Evolutionary conservation across 2,797 vertebrate species (phyloP), one percentile per base, ranked within the genome.

Genomic region (Decapterus maruadsi): DNA sequence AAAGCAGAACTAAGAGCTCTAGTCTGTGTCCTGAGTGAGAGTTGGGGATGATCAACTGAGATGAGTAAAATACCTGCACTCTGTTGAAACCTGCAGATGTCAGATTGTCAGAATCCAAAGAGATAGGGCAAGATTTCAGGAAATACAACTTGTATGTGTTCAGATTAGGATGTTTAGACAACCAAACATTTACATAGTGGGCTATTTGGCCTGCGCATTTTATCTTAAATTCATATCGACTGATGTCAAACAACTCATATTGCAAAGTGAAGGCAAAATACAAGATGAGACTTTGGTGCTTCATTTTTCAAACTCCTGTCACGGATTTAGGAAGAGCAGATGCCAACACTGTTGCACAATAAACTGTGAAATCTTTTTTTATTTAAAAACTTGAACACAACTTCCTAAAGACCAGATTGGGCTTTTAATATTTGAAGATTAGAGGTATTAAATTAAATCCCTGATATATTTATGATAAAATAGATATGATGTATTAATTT

Each of bases 11-110:
- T 40, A 8, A 62, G 22, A 42, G 34, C 46, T 26, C n/a, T 22
- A 22, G 19, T 20, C 36, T 56, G 60, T 72, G 72, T 67, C 42
- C 61, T 73, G 19, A 71, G 70, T 53, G 19, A 29, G 57, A 62
- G 12, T 61, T 34, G 14, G 34, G 29, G 54, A 72, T 20, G 53
- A 67, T 50, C 19, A 36, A 8, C 14, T 74, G 3, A n/a, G 66
- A 69, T 59, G 64, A 29, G 63, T 70, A 17, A 67, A 38, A 78
- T 82, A 51, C 75, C 55, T 57, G 38, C 19, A 55, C 50, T 76
- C 61, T 80, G 81, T 60, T 86, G 77, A 65, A 77, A 85, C 66
- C 70, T 2, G 17, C 56, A 48, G 16, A 3, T 48, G 58, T 77
- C 67, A 67, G 54, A 75, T 36, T 68, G 61, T 68, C 64, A 78